Percentiles rank a stretch among this genome's conserved stretches.
Evolutionary conservation across 2,888 invertebrate genomes (phyloP).

Genomic region (Mythimna vitellina): DNA sequence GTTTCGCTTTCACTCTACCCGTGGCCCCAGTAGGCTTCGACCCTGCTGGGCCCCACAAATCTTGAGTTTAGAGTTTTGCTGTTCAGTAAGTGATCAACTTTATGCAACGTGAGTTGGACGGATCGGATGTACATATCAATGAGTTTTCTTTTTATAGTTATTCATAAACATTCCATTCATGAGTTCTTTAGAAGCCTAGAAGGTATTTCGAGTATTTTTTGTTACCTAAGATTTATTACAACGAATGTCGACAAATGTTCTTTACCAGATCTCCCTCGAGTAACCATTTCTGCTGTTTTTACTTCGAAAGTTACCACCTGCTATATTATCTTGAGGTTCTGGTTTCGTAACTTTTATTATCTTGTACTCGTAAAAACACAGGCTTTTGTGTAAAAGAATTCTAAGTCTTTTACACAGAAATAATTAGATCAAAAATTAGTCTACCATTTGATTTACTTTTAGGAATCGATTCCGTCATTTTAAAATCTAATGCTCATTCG

Average conservation of each 20-base stretch:
- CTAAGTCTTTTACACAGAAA: too few species aligned
- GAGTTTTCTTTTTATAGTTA: too few species aligned
- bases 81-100: too few species aligned
- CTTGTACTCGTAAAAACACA: background rate
- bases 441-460: background rate
- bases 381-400: background rate
- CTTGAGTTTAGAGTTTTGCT: too few species aligned
- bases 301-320: constrained; percentile 5
- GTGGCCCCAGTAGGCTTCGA: too few species aligned
- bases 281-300: constrained; percentile 13
- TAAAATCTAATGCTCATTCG: background rate
- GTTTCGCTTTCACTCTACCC: too few species aligned
- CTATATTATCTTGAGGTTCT: background rate
- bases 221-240: constrained; percentile 4
- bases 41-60: too few species aligned
- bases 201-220: background rate
- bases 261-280: background rate
- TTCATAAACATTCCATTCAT: too few species aligned
- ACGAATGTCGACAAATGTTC: background rate
- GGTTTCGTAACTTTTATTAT: background rate
- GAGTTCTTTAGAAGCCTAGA: too few species aligned
- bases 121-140: too few species aligned
- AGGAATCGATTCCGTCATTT: background rate
- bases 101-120: too few species aligned
- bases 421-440: background rate